phyloP scores from a whole-genome alignment of 2,797 vertebrate genomes.

The Myoxocephalus aenaeus region DNA sequence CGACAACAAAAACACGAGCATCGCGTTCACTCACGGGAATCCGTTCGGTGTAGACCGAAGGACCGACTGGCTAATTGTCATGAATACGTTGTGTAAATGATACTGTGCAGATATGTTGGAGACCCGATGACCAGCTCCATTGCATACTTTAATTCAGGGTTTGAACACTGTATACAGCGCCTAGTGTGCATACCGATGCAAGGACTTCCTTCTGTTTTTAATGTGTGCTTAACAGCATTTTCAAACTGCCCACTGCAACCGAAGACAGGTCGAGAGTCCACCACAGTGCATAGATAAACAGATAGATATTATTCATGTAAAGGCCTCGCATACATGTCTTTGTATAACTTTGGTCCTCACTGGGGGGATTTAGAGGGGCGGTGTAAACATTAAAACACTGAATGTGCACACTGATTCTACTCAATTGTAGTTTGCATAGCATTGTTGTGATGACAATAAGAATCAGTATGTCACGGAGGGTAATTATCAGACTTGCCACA shows the following conservation, averaged over 20 bases:
- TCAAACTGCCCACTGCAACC: background rate
- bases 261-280: background rate
- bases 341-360: background rate
- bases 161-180: background rate
- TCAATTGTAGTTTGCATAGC: background rate
- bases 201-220: background rate
- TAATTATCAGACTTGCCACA: slow-evolving; percentile 1
- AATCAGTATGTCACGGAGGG: background rate
- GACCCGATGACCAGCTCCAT: no score
- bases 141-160: background rate
- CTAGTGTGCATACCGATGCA: background rate
- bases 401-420: background rate
- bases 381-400: background rate
- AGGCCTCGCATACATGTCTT: background rate
- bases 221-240: background rate
- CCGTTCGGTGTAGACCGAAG: slow-evolving; percentile 11
- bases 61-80: background rate
- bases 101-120: background rate
- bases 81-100: background rate
- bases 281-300: background rate
- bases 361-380: background rate
- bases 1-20: slow-evolving; percentile 61
- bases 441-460: no score
- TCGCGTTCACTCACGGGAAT: slow-evolving; percentile 14
- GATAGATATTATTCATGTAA: background rate